Conservation (phyloP, 1,140 invertebrate genomes). For the Drosophila cardini region DNA sequence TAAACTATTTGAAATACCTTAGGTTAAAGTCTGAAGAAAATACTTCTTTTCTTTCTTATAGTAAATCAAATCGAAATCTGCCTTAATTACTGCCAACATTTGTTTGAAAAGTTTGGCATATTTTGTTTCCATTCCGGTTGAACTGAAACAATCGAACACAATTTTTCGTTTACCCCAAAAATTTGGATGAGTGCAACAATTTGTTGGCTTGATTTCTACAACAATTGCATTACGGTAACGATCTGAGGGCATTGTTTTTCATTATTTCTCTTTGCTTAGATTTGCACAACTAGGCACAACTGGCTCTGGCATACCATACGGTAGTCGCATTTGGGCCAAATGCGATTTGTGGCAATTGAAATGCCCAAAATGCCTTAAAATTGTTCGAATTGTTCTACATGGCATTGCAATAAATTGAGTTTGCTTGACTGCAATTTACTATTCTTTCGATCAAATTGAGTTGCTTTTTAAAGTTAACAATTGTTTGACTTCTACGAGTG, state of each 20-base stretch:
- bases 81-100: not conserved
- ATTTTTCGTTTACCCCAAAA: constrained; percentile 43
- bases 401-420: constrained; percentile 43
- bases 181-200: constrained; percentile 42
- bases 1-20: too few relatives aligned
- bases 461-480: too few relatives aligned
- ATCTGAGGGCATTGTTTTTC: constrained; percentile 31
- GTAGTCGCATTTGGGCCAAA: constrained; percentile 32
- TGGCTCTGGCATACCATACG: not conserved
- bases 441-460: constrained; percentile 17
- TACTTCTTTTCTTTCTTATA: too few relatives aligned
- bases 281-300: not conserved
- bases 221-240: constrained; percentile 72
- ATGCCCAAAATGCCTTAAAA: constrained; percentile 32
- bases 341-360: constrained; percentile 48
- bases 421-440: constrained; percentile 32
- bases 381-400: constrained; percentile 38
- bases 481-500: too few relatives aligned
- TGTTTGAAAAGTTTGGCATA: not conserved
- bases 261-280: not conserved
- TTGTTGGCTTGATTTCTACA: constrained; percentile 69
- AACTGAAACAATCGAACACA: constrained; percentile 27
- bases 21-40: too few relatives aligned
- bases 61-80: too few relatives aligned
- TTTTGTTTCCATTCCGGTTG: not conserved